Base-by-base conservation (phyloP, 1,140 invertebrate species). In the Brachystomella parvula region DNA sequence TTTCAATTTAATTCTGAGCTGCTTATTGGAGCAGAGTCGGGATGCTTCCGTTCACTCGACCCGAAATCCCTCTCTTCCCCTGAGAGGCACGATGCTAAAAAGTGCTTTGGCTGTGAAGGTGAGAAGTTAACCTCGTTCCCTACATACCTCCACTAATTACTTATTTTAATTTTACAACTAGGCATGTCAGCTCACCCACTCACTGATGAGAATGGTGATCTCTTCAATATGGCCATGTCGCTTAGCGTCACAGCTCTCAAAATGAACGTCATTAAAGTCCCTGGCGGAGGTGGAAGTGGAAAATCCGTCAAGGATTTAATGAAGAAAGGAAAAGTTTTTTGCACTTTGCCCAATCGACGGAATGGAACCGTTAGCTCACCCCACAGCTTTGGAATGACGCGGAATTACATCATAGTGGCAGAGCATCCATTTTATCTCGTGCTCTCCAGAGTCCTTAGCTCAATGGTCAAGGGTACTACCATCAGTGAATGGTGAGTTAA, bases 301-400 rank as follows among this genome's bases (percentile, higher is more conserved):
- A 21, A 64, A 26, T 29, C 47, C 21, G 26, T 53, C 1, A 68
- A 68, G 29, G 59, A 66, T 31, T 17, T 57, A 3, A 24, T 61
- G 32, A 61, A 61, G 39, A 68, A 60, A 19, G 49, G 21, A 21
- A 62, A 67, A 59, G 63, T 60, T 1, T 47, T 67, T 63, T 35
- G 35, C 12, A 61, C 66, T 1, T 65, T 68, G 28, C 29, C 61
- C 12, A 60, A 21, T 19, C 39, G 47, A 31, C 26, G 35, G 15
- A 33, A 21, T 15, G 30, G 47, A 26, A 19, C 33, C 32, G 19
- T 47, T 6, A 6, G 6, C 39, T 3, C 30, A 3, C 9, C 24
- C 29, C 66, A 68, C 57, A 68, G 69, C 62, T 71, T 71, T 26
- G 70, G 70, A 29, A 44, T 71, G 21, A 71, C 66, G 3, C 47